Conservation (phyloP, 2,888 invertebrate genomes). For the Geophilus truncorum region DNA sequence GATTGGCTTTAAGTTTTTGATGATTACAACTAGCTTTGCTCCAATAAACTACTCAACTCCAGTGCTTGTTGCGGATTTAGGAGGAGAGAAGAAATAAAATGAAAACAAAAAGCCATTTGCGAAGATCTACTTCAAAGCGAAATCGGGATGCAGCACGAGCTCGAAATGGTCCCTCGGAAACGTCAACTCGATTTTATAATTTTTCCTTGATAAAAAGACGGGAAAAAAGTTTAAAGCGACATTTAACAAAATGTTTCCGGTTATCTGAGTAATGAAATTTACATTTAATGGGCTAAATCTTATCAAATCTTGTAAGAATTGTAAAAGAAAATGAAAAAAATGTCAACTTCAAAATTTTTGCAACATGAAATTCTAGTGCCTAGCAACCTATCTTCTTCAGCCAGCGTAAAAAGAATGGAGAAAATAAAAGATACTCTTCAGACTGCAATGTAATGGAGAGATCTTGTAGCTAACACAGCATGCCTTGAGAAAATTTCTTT, state of each 20-base stretch:
- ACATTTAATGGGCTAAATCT: not conserved
- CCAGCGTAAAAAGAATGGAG: not conserved
- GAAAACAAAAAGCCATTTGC: not conserved
- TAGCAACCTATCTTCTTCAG: no score
- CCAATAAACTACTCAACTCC: not conserved
- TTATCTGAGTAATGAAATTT: not conserved
- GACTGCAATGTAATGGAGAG: not conserved
- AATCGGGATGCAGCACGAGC: not conserved
- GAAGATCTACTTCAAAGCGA: not conserved
- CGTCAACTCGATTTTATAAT: not conserved
- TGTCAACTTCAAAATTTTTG: no score
- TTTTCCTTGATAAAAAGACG: not conserved
- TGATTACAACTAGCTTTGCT: not conserved
- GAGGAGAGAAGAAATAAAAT: not conserved
- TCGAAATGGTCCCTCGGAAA: not conserved
- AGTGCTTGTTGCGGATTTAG: not conserved
- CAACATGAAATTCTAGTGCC: no score
- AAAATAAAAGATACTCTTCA: not conserved
- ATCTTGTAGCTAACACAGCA: not conserved
- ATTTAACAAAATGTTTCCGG: not conserved
- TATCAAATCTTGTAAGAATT: not conserved
- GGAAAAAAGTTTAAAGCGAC: not conserved
- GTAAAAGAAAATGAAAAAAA: no score
- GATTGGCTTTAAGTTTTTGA: not conserved
- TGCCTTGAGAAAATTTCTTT: not conserved